phyloP scores from a whole-genome alignment of 1,140 invertebrate species.

The Drosophila albomicans region DNA sequence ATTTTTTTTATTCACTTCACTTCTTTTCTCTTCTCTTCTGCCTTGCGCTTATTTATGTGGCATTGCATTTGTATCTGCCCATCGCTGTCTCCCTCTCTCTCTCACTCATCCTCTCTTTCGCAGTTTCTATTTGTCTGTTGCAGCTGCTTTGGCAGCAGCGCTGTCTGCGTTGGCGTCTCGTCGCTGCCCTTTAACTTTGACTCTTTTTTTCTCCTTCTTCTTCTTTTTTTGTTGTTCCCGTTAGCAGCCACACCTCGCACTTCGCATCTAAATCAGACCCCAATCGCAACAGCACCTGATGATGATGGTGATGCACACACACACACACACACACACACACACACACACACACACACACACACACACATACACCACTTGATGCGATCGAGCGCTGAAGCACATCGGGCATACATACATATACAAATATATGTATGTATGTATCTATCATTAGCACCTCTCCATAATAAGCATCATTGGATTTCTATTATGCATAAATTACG shows the following conservation, averaged over 20 bases:
- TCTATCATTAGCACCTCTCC: conserved; percentile 37
- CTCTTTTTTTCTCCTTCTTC: conserved; percentile 2
- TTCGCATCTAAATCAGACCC: conserved; percentile 1
- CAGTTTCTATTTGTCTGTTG: neutral
- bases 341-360: too few species aligned
- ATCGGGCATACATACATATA: neutral
- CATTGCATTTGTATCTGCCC: conserved; percentile 56
- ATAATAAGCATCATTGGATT: conserved; percentile 7
- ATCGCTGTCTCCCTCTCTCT: conserved; percentile 14
- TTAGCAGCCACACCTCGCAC: conserved; percentile 7
- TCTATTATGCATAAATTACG: conserved; percentile 13
- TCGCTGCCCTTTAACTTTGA: conserved; percentile 73
- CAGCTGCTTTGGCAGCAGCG: conserved; percentile 23
- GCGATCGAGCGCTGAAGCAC: conserved; percentile 19
- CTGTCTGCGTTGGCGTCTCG: conserved; percentile 73
- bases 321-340: too few species aligned
- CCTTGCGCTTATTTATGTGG: conserved; percentile 77
- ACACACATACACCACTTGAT: conserved; percentile 27
- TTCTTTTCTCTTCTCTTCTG: conserved; percentile 47
- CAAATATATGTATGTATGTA: too few species aligned
- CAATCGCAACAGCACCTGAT: conserved; percentile 32
- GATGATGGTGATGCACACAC: neutral
- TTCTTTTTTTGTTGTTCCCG: neutral
- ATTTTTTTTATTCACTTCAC: conserved; percentile 42
- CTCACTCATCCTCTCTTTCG: neutral